Evolutionary conservation across 2,113 vertebrate genomes (phyloP), one percentile per base, ranked within the genome.

Genomic region (Romanogobio albipinnatus): DNA sequence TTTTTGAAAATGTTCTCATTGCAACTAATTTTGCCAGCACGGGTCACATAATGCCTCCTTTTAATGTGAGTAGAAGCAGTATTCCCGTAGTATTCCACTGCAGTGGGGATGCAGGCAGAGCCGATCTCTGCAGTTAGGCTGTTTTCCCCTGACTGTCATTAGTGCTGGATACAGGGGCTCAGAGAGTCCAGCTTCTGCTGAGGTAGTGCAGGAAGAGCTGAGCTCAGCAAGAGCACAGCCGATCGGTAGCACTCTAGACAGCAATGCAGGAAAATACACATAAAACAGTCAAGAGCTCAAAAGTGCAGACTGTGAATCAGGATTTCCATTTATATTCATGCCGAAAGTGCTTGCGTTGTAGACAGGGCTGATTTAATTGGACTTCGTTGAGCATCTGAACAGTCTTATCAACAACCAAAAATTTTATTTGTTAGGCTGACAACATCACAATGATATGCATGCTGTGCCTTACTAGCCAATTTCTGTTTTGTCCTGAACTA

Each of bases 201-300:
- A 82, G 73, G 14, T 47, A 22, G 77, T 77, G 26, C 56, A 84
- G 71, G 24, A 84, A 74, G n/a, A 81, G 71, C 80, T 84, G 53
- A 87, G 84, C 75, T 77, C 24, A 10, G 64, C 77, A 82, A 29
- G 84, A 87, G 73, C 19, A 24, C 19, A 33, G 39, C 76, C 75
- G 62, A 64, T 77, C 82, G 51, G 62, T 68, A 79, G 29, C 74
- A 47, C 47, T 66, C 33, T 53, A 0, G 70, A 81, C 87, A 85
- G 58, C 68, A 81, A 19, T 79, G 68, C 78, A 81, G 78, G 86
- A 59, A 75, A 80, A 66, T 83, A 68, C 22, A 56, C 77, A 80
- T 51, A 59, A 68, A 78, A 78, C 68, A 14, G 19, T 26, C 70
- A 84, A 66, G 49, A 61, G 36, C 24, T 62, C 8, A 22, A 66